These are phyloP conservation scores for Pelobates fuscus DNA, from an alignment of 2,113 vertebrate species.

Conservation along the genomic window DNA sequence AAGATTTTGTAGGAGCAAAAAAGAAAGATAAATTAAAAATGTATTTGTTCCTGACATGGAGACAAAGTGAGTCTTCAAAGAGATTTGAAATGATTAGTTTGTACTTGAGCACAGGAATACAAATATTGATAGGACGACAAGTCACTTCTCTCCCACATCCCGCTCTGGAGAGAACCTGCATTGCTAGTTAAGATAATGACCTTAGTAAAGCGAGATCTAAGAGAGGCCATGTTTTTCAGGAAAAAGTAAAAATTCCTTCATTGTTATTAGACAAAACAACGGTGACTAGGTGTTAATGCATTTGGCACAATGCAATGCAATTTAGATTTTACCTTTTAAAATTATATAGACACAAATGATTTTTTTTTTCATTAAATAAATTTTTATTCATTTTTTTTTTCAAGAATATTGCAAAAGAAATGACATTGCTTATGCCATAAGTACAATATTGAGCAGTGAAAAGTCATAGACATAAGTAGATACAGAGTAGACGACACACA, in stretches of 20 bases:
- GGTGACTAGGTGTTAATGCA: too few species aligned
- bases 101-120: slow-evolving; percentile 14
- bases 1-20: slow-evolving; percentile 8
- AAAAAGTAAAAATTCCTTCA: background rate
- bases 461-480: too few species aligned
- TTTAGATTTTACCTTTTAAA: too few species aligned
- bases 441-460: too few species aligned
- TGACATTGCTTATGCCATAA: too few species aligned
- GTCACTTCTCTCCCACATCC: slow-evolving; percentile 17
- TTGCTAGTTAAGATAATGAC: background rate
- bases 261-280: slow-evolving; percentile 4
- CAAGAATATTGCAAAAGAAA: too few species aligned
- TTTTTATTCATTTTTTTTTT: too few species aligned
- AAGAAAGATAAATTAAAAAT: background rate
- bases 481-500: too few species aligned
- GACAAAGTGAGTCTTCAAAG: slow-evolving; percentile 39
- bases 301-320: too few species aligned
- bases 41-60: slow-evolving; percentile 8
- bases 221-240: background rate
- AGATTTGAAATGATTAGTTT: slow-evolving; percentile 26
- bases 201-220: background rate
- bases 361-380: too few species aligned
- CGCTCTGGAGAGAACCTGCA: slow-evolving; percentile 9
- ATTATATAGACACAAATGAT: too few species aligned
- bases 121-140: slow-evolving; percentile 16